phyloP scores from a whole-genome alignment of 2,797 vertebrate species.

The Lepus oiostolus region DNA sequence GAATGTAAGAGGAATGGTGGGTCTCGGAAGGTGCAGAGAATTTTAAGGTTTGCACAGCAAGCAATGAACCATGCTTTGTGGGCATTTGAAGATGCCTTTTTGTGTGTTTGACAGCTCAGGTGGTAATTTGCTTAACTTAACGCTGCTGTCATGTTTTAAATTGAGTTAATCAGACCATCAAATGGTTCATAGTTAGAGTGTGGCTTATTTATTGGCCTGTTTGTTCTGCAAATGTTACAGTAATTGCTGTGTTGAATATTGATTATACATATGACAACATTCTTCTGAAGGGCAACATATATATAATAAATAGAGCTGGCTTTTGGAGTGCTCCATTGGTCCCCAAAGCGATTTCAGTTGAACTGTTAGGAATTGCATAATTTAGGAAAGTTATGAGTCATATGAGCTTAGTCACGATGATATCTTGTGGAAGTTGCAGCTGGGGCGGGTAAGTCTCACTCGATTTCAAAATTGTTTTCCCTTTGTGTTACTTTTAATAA shows the following conservation, averaged over 20 bases:
- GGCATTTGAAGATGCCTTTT: slow-evolving; percentile 1
- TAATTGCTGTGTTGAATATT: neutral
- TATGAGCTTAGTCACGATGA: slow-evolving; percentile 72
- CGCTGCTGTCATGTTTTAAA: slow-evolving; percentile 39
- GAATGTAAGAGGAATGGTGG: neutral
- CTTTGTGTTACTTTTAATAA: slow-evolving; percentile 73
- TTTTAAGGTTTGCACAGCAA: neutral
- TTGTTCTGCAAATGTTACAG: neutral
- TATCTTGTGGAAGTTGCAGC: slow-evolving; percentile 72
- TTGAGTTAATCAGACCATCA: slow-evolving; percentile 38
- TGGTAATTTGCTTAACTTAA: slow-evolving; percentile 24
- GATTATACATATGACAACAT: slow-evolving; percentile 26
- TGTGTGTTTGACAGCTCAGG: neutral
- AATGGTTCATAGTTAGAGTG: slow-evolving; percentile 40
- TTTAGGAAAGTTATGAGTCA: slow-evolving; percentile 83
- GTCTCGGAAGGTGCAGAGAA: neutral
- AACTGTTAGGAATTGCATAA: slow-evolving; percentile 77
- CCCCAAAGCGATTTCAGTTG: slow-evolving; percentile 54
- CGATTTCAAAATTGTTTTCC: slow-evolving; percentile 78
- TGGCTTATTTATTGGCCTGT: neutral
- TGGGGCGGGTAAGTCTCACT: slow-evolving; percentile 74
- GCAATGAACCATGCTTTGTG: neutral
- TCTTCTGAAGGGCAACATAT: slow-evolving; percentile 54
- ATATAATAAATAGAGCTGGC: neutral
- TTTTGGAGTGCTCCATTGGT: slow-evolving; percentile 4